These are phyloP conservation scores for Lasioglossum oenotherae DNA, from an alignment of 2,888 invertebrate species.

Conservation along the genomic window DNA sequence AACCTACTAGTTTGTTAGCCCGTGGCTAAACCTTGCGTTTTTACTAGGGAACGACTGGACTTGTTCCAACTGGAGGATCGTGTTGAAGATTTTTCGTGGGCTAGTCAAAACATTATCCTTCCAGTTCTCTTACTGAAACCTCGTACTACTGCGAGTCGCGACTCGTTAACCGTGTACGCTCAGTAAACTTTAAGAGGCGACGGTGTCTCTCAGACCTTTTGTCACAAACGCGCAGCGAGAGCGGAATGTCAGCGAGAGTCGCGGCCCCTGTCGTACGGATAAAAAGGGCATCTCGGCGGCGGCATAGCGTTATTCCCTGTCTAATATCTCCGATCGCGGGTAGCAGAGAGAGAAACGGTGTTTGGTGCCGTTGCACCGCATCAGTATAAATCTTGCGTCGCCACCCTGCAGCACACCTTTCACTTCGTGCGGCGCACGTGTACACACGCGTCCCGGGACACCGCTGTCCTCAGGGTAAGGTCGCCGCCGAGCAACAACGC, in stretches of 20 bases:
- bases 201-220: slow-evolving; percentile 3
- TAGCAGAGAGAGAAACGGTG: slow-evolving; percentile 1
- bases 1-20: background rate
- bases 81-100: background rate
- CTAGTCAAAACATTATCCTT: background rate
- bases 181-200: slow-evolving; percentile 9
- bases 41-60: background rate
- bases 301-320: slow-evolving; percentile 45
- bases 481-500: slow-evolving; percentile 60
- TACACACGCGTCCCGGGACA: slow-evolving; percentile 46
- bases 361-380: slow-evolving; percentile 7
- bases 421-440: slow-evolving; percentile 73
- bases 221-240: slow-evolving; percentile 17
- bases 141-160: background rate
- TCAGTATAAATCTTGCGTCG: slow-evolving; percentile 3
- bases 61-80: background rate
- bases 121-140: background rate
- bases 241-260: slow-evolving; percentile 55
- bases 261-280: slow-evolving; percentile 18
- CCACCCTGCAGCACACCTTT: slow-evolving; percentile 65
- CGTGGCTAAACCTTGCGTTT: background rate
- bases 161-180: background rate
- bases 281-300: slow-evolving; percentile 60
- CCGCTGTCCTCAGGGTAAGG: slow-evolving; percentile 66
- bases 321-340: slow-evolving; percentile 66